These are phyloP conservation scores for Myiotriccus ornatus DNA, from an alignment of 2,797 vertebrate species.

Conservation along the genomic window DNA sequence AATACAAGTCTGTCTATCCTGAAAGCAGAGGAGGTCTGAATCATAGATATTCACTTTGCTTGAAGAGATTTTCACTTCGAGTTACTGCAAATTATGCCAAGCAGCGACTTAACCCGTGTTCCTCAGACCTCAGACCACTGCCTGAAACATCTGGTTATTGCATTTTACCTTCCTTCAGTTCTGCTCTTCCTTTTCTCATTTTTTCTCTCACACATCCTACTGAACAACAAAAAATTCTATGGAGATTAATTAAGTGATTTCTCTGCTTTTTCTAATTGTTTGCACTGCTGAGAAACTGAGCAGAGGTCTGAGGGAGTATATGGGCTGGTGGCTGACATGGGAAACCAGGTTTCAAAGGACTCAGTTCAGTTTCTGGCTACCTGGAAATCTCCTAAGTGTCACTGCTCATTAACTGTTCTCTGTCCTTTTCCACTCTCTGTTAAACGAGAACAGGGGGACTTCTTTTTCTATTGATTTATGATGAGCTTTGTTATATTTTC, in stretches of 20 bases:
- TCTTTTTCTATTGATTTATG: background rate
- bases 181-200: background rate
- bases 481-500: background rate
- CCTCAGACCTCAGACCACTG: background rate
- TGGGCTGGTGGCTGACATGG: background rate
- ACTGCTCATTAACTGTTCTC: background rate
- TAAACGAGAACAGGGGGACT: background rate
- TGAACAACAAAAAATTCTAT: background rate
- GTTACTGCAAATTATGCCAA: background rate
- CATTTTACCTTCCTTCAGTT: background rate
- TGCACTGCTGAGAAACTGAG: background rate
- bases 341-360: background rate
- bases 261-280: background rate
- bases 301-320: background rate
- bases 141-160: background rate
- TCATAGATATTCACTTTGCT: background rate
- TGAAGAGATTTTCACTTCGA: background rate
- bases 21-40: background rate
- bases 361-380: background rate
- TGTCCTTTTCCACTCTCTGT: background rate
- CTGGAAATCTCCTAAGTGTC: background rate
- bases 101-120: background rate
- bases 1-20: background rate
- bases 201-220: background rate
- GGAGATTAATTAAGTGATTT: constrained; percentile 8